Evolutionary conservation across 2,797 vertebrate species (phyloP).

Genomic region (Ambastaia sidthimunki): DNA sequence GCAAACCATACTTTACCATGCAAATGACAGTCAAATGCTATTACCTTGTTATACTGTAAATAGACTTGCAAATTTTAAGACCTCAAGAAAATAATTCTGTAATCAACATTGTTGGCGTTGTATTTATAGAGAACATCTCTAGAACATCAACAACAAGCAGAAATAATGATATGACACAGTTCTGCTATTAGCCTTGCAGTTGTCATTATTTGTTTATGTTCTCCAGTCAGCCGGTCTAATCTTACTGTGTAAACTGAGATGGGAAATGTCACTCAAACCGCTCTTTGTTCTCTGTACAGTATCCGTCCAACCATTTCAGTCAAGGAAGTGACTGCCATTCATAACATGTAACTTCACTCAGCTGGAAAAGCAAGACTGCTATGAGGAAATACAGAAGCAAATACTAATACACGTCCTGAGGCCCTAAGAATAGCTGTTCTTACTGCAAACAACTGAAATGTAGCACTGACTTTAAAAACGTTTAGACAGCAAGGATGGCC

Average conservation of each 20-base stretch:
- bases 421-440: constrained; percentile 12
- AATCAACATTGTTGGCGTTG: background rate
- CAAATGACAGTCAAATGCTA: too few species aligned
- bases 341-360: constrained; percentile 74
- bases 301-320: constrained; percentile 59
- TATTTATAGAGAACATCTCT: background rate
- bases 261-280: constrained; percentile 63
- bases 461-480: constrained; percentile 54
- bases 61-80: background rate
- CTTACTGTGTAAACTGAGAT: constrained; percentile 47
- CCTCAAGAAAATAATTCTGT: background rate
- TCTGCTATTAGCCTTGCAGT: constrained; percentile 15
- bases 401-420: constrained; percentile 29
- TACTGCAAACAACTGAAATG: constrained; percentile 17
- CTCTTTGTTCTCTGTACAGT: constrained; percentile 51
- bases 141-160: background rate
- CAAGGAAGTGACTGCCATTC: constrained; percentile 61
- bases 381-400: constrained; percentile 34
- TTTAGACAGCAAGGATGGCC: constrained; percentile 22
- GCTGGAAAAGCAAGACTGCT: constrained; percentile 12
- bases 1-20: background rate
- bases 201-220: constrained; percentile 38
- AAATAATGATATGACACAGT: constrained; percentile 8
- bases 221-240: background rate
- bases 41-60: background rate